These are phyloP conservation scores for Sylvilagus bachmani DNA, from an alignment of 2,113 vertebrate genomes.

Conservation along the genomic window DNA sequence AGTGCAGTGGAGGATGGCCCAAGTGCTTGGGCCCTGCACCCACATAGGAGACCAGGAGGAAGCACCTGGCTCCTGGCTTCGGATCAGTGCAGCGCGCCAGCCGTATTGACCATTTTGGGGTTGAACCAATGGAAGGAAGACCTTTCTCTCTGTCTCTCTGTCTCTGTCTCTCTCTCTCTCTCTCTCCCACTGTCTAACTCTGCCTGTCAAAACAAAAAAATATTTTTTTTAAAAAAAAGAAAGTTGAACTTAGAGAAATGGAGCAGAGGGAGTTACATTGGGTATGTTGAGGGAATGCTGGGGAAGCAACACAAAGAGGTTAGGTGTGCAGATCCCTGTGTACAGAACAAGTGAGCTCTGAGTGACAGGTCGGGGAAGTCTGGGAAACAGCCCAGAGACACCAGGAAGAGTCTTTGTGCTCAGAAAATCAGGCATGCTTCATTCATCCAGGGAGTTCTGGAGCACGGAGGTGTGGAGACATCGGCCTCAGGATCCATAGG, in stretches of 20 bases:
- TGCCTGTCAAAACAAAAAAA: too few species aligned
- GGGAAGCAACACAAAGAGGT: background rate
- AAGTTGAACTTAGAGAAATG: background rate
- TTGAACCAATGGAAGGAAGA: too few species aligned
- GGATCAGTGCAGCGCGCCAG: too few species aligned
- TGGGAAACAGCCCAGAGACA: background rate
- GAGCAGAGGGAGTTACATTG: background rate
- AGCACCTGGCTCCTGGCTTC: too few species aligned
- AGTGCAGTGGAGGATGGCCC: too few species aligned
- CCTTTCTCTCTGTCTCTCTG: too few species aligned
- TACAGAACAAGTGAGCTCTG: background rate
- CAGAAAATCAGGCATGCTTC: background rate
- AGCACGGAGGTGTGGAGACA: background rate
- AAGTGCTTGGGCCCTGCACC: too few species aligned
- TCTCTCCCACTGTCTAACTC: too few species aligned
- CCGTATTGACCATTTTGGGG: too few species aligned
- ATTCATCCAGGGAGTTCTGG: background rate
- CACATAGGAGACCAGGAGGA: too few species aligned
- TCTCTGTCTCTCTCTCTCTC: too few species aligned
- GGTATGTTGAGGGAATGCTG: background rate
- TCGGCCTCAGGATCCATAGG: fast-evolving
- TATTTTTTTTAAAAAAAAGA: too few species aligned
- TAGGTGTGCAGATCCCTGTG: background rate
- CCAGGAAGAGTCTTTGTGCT: background rate
- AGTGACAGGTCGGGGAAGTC: background rate